Evolutionary conservation across 2,888 invertebrate species (phyloP).

Genomic region (Synergus umbraculus): DNA sequence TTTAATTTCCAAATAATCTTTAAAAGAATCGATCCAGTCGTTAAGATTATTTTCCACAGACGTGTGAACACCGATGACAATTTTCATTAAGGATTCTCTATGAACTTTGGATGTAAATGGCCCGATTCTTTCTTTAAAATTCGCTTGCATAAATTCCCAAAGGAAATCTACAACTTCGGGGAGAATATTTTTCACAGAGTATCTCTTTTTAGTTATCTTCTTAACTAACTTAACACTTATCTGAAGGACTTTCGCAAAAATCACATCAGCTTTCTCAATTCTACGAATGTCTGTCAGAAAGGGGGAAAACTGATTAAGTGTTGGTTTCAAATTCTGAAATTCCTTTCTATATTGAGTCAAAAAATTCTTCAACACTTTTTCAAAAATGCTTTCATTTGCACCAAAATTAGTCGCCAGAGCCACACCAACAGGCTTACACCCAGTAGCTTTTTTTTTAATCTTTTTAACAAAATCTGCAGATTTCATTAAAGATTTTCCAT

Average conservation of each 20-base stretch:
- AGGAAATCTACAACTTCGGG: constrained; percentile 45
- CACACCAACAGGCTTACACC: neutral
- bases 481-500: neutral
- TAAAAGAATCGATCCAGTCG: constrained; percentile 46
- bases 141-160: constrained; percentile 48
- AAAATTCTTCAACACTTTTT: constrained; percentile 20
- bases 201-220: neutral
- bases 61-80: constrained; percentile 31
- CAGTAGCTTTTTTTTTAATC: neutral
- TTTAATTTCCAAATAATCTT: constrained; percentile 45
- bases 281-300: neutral
- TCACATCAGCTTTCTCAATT: constrained; percentile 14
- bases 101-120: constrained; percentile 34
- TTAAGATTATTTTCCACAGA: constrained; percentile 37
- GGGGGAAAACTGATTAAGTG: neutral
- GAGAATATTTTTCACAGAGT: constrained; percentile 21
- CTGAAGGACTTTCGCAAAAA: neutral
- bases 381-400: neutral
- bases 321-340: neutral
- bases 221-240: constrained; percentile 6
- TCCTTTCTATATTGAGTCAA: neutral
- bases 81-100: constrained; percentile 13
- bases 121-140: constrained; percentile 5
- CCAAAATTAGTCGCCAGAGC: neutral
- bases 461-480: neutral